phyloP scores from a whole-genome alignment of 2,113 vertebrate species.

The Xiphophorus couchianus region DNA sequence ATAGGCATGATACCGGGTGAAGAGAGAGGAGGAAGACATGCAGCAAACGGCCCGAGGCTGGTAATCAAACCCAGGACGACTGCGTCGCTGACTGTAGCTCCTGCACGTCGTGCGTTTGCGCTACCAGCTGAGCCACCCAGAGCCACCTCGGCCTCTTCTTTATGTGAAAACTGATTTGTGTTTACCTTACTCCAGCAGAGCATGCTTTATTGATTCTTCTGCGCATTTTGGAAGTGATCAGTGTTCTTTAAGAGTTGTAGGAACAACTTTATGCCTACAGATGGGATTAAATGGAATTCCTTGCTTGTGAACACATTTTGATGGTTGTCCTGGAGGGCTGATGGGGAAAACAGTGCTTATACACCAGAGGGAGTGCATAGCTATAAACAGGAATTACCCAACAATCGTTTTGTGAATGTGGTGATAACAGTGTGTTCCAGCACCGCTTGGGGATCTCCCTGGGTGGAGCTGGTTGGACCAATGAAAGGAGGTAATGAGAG shows the following conservation, averaged over 20 bases:
- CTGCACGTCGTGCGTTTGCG: too few species aligned
- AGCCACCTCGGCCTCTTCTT: neutral
- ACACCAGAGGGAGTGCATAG: constrained; percentile 80
- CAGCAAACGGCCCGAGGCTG: too few species aligned
- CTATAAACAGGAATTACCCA: constrained; percentile 93
- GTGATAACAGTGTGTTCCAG: constrained; percentile 94
- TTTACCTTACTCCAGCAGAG: neutral
- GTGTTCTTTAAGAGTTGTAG: constrained; percentile 8
- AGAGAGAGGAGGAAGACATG: too few species aligned
- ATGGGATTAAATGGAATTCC: constrained; percentile 8
- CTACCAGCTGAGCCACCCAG: too few species aligned
- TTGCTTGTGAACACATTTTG: constrained; percentile 22
- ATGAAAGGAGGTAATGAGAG: constrained; percentile 46
- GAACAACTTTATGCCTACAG: neutral
- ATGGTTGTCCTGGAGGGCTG: constrained; percentile 62
- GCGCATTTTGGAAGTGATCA: neutral
- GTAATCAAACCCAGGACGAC: too few species aligned
- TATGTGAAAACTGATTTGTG: neutral
- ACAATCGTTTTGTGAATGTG: constrained; percentile 88
- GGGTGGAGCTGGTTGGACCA: constrained; percentile 79
- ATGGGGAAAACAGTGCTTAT: constrained; percentile 73
- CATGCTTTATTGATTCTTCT: neutral
- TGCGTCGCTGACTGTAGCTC: too few species aligned
- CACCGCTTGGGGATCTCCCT: constrained; percentile 84
- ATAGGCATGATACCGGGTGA: too few species aligned